These are phyloP conservation scores for Cyphomyrus plagiostoma DNA, from an alignment of 2,113 vertebrate genomes.

Conservation along the genomic window DNA sequence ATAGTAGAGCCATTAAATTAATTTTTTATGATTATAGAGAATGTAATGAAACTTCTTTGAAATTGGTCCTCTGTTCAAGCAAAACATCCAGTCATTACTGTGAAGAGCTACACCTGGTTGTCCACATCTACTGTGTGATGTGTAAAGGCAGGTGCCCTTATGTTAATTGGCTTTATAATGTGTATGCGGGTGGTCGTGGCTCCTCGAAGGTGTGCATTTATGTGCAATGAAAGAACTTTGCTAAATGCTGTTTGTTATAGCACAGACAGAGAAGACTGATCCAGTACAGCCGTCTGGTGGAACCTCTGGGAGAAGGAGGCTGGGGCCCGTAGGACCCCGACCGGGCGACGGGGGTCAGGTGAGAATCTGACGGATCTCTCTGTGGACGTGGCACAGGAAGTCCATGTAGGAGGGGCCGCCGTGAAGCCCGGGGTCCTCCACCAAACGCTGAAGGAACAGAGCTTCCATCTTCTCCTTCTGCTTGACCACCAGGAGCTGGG, in stretches of 20 bases:
- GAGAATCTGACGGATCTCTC: constrained; percentile 86
- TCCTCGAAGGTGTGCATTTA: neutral
- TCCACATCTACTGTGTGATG: neutral
- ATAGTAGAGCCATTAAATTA: neutral
- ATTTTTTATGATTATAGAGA: neutral
- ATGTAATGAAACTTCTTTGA: neutral
- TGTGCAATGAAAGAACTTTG: neutral
- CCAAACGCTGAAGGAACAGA: constrained; percentile 80
- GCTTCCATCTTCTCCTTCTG: constrained; percentile 82
- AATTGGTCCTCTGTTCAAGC: neutral
- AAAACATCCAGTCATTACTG: neutral
- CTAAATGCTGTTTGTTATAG: neutral
- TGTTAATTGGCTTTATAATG: neutral
- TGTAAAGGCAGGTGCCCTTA: neutral
- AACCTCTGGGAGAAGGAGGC: neutral
- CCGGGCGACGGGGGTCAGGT: constrained; percentile 45
- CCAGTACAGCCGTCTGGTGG: neutral
- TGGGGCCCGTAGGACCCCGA: neutral
- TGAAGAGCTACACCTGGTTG: neutral
- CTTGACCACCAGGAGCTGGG: constrained; percentile 76
- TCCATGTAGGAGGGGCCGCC: constrained; percentile 86
- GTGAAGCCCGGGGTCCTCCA: constrained; percentile 85
- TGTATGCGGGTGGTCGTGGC: neutral
- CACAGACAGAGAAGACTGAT: neutral
- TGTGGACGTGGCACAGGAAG: constrained; percentile 86